Conservation (phyloP, 2,113 vertebrate species). For the Fregetta grallaria region DNA sequence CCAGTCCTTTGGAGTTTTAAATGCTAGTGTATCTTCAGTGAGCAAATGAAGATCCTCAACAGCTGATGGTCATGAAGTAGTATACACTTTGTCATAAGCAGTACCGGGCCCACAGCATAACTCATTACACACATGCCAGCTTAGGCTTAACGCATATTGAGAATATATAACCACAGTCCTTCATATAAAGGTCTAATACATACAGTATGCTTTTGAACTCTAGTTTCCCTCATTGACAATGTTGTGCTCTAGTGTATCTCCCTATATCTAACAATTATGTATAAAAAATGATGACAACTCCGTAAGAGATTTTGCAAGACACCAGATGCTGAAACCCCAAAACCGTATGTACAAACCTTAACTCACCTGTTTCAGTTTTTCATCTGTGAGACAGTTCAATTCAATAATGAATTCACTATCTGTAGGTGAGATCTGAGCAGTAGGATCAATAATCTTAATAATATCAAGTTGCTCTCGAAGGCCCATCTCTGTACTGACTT, state of each 20-base stretch:
- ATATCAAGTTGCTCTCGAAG: constrained; percentile 98
- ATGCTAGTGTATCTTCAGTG: neutral
- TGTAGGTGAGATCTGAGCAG: constrained; percentile 95
- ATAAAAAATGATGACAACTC: neutral
- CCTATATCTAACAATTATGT: neutral
- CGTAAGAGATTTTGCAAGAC: neutral
- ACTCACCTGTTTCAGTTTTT: constrained; percentile 96
- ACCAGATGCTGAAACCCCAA: neutral
- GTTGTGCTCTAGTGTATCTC: neutral
- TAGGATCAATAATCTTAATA: constrained; percentile 98
- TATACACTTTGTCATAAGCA: neutral
- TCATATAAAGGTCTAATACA: neutral
- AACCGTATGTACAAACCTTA: neutral
- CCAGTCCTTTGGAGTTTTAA: neutral
- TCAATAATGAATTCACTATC: constrained; percentile 99
- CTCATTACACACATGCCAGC: neutral
- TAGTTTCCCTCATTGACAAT: neutral
- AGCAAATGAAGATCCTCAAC: neutral
- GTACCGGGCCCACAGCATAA: neutral
- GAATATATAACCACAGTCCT: neutral
- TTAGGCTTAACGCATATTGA: neutral
- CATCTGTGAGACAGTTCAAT: constrained; percentile 97
- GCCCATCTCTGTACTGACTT: constrained; percentile 99
- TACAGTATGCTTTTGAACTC: neutral
- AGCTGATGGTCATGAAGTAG: neutral